phyloP scores from a whole-genome alignment of 2,888 invertebrate species.

The Orthosia cruda region DNA sequence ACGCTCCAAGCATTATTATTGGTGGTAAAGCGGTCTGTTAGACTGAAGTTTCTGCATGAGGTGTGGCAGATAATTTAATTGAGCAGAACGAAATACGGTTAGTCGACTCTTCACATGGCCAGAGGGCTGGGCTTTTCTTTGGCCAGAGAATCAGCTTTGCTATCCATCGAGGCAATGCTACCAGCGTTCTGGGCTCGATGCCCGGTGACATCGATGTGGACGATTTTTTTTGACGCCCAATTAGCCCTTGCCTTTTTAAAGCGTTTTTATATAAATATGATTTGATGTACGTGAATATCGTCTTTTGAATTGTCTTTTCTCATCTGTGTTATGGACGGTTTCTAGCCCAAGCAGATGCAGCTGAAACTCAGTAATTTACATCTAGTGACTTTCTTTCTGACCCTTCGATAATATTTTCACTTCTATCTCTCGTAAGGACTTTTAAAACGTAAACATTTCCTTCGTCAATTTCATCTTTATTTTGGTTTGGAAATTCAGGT shows the following conservation, averaged over 20 bases:
- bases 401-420: not conserved
- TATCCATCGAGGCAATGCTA: too few relatives aligned
- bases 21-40: slow-evolving; percentile 50
- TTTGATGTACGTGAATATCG: not conserved
- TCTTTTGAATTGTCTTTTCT: not conserved
- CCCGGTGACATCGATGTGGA: too few relatives aligned
- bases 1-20: slow-evolving; percentile 55
- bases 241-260: too few relatives aligned
- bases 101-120: too few relatives aligned
- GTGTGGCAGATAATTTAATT: slow-evolving; percentile 8
- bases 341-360: not conserved
- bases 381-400: not conserved
- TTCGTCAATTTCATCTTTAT: not conserved
- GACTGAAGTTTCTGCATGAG: slow-evolving; percentile 30
- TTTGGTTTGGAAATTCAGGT: not conserved
- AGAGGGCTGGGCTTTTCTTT: too few relatives aligned
- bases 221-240: too few relatives aligned
- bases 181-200: too few relatives aligned
- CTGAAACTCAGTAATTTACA: not conserved
- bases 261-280: too few relatives aligned
- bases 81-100: not conserved
- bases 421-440: not conserved
- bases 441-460: too few relatives aligned
- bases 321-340: not conserved
- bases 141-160: too few relatives aligned